Evolutionary conservation across 2,797 vertebrate species (phyloP).

Genomic region (Etheostoma perlongum): DNA sequence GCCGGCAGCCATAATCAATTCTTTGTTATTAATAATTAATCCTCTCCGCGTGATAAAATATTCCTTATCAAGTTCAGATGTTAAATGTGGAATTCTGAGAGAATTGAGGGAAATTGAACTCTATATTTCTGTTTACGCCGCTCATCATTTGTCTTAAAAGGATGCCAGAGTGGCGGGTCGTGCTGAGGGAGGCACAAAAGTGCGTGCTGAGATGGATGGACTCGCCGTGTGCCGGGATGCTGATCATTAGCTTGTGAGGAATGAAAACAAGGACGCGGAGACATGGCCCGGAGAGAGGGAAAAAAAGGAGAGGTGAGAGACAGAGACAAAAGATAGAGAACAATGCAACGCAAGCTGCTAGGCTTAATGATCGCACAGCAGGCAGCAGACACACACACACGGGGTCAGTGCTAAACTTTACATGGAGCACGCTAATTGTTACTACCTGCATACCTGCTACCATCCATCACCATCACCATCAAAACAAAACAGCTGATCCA

Average conservation of each 20-base stretch:
- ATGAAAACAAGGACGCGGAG: conserved; percentile 54
- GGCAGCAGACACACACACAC: conserved; percentile 40
- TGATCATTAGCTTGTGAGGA: conserved; percentile 74
- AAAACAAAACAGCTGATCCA: conserved; percentile 25
- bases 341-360: conserved; percentile 29
- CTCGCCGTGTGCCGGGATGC: conserved; percentile 44
- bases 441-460: conserved; percentile 36
- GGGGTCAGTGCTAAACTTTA: conserved; percentile 54
- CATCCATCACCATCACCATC: conserved; percentile 42
- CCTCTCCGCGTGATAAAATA: conserved; percentile 56
- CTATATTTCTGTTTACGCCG: conserved; percentile 61
- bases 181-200: conserved; percentile 27
- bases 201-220: conserved; percentile 2
- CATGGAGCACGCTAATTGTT: conserved; percentile 63
- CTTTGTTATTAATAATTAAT: conserved; percentile 80
- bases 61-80: conserved; percentile 74
- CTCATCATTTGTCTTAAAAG: conserved; percentile 50
- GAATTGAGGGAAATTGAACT: conserved; percentile 53
- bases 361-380: conserved; percentile 60
- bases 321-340: conserved; percentile 19
- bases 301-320: conserved; percentile 36
- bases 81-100: conserved; percentile 63
- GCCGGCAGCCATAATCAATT: conserved; percentile 72
- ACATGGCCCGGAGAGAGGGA: conserved; percentile 25
- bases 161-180: conserved; percentile 16